Conservation (phyloP, 2,113 vertebrate genomes). For the Panthera leo region DNA sequence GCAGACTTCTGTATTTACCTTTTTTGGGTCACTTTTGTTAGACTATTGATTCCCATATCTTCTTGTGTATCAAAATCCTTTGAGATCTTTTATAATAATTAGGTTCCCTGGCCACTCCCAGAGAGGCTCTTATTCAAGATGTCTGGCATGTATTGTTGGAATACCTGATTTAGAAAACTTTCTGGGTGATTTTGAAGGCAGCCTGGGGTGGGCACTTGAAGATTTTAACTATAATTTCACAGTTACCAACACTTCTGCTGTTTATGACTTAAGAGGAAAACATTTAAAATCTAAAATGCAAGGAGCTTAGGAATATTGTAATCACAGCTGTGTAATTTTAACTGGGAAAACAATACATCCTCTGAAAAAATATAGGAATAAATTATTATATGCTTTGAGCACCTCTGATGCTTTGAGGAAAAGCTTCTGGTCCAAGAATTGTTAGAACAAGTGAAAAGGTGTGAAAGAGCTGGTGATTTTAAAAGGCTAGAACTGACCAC, state of each 20-base stretch:
- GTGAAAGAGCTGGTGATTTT: background rate
- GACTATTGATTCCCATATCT: background rate
- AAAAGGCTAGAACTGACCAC: background rate
- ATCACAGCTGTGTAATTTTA: background rate
- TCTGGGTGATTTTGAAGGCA: background rate
- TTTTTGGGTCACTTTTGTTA: slow-evolving; percentile 30
- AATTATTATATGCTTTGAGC: slow-evolving; percentile 4
- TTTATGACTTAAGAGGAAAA: slow-evolving; percentile 29
- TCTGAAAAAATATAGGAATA: background rate
- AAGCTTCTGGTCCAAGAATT: background rate
- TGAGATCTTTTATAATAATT: background rate
- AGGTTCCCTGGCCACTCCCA: background rate
- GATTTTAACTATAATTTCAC: slow-evolving; percentile 21
- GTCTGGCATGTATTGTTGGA: background rate
- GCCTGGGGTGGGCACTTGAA: background rate
- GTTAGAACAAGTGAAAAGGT: background rate
- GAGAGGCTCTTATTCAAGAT: background rate
- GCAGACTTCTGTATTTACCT: slow-evolving; percentile 48
- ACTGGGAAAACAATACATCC: background rate
- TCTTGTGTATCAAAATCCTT: background rate
- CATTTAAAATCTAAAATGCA: background rate
- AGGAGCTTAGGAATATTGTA: background rate
- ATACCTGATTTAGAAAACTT: slow-evolving; percentile 20
- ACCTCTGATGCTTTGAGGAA: background rate
- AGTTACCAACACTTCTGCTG: background rate